Evolutionary conservation across 2,113 vertebrate genomes (phyloP).

Genomic region (Macheiramphus alcinus): DNA sequence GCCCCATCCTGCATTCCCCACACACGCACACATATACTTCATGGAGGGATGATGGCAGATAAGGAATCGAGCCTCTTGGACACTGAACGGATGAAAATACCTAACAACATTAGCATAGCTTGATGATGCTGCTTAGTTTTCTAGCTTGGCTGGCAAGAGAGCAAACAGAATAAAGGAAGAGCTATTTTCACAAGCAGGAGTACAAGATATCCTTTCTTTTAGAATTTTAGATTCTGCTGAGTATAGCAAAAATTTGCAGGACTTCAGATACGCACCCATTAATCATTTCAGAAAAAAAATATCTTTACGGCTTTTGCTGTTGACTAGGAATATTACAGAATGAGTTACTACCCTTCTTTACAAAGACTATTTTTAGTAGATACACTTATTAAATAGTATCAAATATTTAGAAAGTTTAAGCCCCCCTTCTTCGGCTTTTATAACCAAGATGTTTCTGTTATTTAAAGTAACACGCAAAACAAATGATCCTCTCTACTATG

Average conservation of each 20-base stretch:
- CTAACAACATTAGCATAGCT: background rate
- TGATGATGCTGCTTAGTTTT: background rate
- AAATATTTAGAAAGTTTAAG: background rate
- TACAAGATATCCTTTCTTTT: background rate
- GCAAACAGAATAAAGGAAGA: slow-evolving; percentile 8
- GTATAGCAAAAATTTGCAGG: background rate
- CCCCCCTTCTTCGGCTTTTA: background rate
- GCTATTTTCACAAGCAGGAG: background rate
- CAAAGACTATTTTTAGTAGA: slow-evolving; percentile 19
- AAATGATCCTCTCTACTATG: background rate
- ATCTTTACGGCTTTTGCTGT: slow-evolving; percentile 19
- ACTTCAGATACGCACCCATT: background rate
- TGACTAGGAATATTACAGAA: background rate
- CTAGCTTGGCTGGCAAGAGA: slow-evolving; percentile 12
- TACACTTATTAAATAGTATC: background rate
- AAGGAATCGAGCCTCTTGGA: background rate
- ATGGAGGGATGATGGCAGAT: background rate
- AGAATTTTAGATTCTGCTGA: slow-evolving; percentile 17
- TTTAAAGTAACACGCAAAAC: background rate
- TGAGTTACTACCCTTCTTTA: background rate
- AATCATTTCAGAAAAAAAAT: background rate
- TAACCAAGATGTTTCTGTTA: background rate
- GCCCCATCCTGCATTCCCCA: background rate
- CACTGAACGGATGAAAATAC: background rate
- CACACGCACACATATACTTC: background rate